phyloP scores from a whole-genome alignment of 2,888 invertebrate genomes.

The Trichopria drosophilae region DNA sequence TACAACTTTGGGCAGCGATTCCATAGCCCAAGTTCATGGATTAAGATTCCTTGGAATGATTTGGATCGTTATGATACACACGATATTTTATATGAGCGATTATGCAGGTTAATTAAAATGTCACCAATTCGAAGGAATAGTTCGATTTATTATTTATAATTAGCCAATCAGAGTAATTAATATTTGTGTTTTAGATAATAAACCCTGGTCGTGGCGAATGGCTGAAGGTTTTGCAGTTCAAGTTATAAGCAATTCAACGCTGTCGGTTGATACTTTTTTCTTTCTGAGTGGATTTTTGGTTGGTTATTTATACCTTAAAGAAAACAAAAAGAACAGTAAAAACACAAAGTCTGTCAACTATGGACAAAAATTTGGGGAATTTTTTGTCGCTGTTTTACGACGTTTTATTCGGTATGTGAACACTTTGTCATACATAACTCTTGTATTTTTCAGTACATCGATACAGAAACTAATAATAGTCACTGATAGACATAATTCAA shows the following conservation, averaged over 20 bases:
- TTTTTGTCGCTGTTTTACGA: slow-evolving; percentile 44
- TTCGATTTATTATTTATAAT: neutral
- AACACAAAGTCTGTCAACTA: slow-evolving; percentile 29
- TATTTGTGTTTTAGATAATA: slow-evolving; percentile 49
- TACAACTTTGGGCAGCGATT: slow-evolving; percentile 49
- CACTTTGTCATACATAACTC: too few species aligned
- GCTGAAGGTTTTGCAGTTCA: slow-evolving; percentile 54
- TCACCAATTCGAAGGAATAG: too few species aligned
- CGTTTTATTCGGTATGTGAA: slow-evolving; percentile 57
- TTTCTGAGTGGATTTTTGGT: slow-evolving; percentile 56
- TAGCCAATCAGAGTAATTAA: neutral
- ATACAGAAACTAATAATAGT: too few species aligned
- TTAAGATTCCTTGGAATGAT: slow-evolving; percentile 62
- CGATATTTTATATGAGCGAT: slow-evolving; percentile 56
- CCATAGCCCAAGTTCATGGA: slow-evolving; percentile 60
- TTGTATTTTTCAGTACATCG: too few species aligned
- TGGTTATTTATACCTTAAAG: slow-evolving; percentile 43
- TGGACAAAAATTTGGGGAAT: slow-evolving; percentile 32
- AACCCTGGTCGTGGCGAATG: slow-evolving; percentile 49
- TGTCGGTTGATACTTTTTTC: slow-evolving; percentile 61
- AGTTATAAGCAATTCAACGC: slow-evolving; percentile 57
- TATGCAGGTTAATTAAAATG: slow-evolving; percentile 51
- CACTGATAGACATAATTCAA: too few species aligned
- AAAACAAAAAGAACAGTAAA: slow-evolving; percentile 29
- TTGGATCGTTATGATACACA: slow-evolving; percentile 64